These are phyloP conservation scores for Otus sunia DNA, from an alignment of 2,113 vertebrate species.

Conservation along the genomic window DNA sequence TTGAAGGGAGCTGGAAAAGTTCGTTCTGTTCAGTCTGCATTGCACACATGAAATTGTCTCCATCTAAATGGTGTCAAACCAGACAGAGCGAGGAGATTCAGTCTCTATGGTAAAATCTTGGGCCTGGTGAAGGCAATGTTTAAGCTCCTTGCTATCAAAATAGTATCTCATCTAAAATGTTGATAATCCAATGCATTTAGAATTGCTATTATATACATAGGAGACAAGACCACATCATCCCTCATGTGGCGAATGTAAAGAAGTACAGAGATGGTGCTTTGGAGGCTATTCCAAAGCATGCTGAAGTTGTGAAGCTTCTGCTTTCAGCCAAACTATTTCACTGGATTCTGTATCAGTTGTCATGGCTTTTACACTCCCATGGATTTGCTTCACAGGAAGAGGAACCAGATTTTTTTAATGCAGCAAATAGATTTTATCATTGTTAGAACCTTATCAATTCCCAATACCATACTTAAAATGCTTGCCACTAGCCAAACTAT, in stretches of 20 bases:
- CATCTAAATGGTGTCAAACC: background rate
- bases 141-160: background rate
- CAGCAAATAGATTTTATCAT: background rate
- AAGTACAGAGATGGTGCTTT: background rate
- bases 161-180: background rate
- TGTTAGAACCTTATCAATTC: background rate
- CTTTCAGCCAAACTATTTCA: background rate
- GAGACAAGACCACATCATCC: background rate
- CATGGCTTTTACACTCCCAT: background rate
- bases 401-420: background rate
- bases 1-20: background rate
- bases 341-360: background rate
- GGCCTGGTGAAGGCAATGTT: background rate
- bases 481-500: background rate
- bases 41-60: background rate
- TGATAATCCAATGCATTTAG: background rate
- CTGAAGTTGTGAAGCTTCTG: background rate
- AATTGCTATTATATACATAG: background rate
- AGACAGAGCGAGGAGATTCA: background rate
- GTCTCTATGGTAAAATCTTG: background rate
- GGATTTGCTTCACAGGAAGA: background rate
- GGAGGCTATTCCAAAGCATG: rapidly evolving
- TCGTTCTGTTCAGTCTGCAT: background rate
- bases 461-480: background rate
- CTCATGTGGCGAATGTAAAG: background rate